A percentile compares a stretch with the other conserved stretches of the same genome.
These are phyloP conservation scores for Acromyrmex charruanus DNA, from an alignment of 1,140 invertebrate genomes.

Conservation along the genomic window DNA sequence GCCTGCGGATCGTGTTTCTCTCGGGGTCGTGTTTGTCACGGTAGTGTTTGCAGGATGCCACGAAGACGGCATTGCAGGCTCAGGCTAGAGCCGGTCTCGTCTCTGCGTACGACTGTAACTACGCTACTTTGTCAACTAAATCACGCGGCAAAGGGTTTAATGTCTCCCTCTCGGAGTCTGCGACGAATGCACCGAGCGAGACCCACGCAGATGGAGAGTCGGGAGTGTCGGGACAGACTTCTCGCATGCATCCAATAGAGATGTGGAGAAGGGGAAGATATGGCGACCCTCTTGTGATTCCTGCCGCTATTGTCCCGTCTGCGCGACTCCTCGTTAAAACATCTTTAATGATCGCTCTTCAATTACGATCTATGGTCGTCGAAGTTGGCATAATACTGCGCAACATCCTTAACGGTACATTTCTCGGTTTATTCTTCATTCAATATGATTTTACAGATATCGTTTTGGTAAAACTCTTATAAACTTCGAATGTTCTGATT, in stretches of 20 bases:
- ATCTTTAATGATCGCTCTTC: slow-evolving; percentile 76
- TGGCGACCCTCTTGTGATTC: slow-evolving; percentile 29
- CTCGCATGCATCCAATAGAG: slow-evolving; percentile 35
- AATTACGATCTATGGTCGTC: slow-evolving; percentile 65
- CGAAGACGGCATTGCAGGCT: neutral
- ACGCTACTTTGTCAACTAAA: slow-evolving; percentile 57
- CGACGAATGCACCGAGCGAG: slow-evolving; percentile 12
- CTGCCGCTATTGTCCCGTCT: slow-evolving; percentile 69
- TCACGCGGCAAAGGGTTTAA: slow-evolving; percentile 53
- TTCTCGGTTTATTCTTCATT: slow-evolving; percentile 64
- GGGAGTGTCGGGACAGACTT: slow-evolving; percentile 3
- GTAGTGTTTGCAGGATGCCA: slow-evolving; percentile 1
- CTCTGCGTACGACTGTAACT: slow-evolving; percentile 18
- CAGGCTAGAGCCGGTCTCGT: neutral
- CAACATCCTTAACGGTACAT: slow-evolving; percentile 71
- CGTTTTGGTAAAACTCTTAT: neutral
- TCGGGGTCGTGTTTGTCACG: slow-evolving; percentile 7
- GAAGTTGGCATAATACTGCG: slow-evolving; percentile 69
- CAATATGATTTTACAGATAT: slow-evolving; percentile 14
- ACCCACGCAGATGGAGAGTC: slow-evolving; percentile 31
- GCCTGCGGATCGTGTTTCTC: slow-evolving; percentile 39
- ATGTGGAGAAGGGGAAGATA: slow-evolving; percentile 33
- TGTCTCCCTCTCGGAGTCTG: slow-evolving; percentile 17
- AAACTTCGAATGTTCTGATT: neutral
- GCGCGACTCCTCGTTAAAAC: slow-evolving; percentile 71